Conservation (phyloP, 1,140 invertebrate genomes). For the Triops cancriformis region DNA sequence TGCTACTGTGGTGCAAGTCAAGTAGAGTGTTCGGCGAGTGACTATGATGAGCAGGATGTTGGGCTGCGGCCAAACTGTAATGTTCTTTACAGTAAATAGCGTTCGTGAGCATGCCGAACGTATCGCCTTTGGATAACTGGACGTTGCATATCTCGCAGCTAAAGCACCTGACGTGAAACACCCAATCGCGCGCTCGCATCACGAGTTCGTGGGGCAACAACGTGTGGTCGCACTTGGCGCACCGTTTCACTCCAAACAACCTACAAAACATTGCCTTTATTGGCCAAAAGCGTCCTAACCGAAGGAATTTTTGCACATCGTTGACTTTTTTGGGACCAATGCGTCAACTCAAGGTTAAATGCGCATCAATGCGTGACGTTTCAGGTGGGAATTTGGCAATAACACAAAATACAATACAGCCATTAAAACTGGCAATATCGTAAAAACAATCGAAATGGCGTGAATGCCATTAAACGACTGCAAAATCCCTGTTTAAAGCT, state of each 20-base stretch:
- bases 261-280: slow-evolving; percentile 3
- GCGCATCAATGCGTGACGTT: too few relatives aligned
- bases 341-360: too few relatives aligned
- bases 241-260: slow-evolving; percentile 49
- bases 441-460: too few relatives aligned
- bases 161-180: slow-evolving; percentile 49
- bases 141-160: slow-evolving; percentile 45
- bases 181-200: slow-evolving; percentile 44
- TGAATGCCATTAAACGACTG: too few relatives aligned
- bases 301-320: too few relatives aligned
- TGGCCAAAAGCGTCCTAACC: background rate
- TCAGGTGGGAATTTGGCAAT: too few relatives aligned
- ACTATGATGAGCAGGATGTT: background rate
- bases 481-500: too few relatives aligned
- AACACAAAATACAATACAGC: too few relatives aligned
- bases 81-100: slow-evolving; percentile 33
- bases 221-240: slow-evolving; percentile 69
- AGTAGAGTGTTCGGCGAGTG: background rate
- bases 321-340: too few relatives aligned
- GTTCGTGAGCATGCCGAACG: slow-evolving; percentile 41
- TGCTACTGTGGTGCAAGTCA: background rate
- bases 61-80: slow-evolving; percentile 29
- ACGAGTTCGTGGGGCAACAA: slow-evolving; percentile 47
- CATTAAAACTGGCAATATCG: too few relatives aligned
- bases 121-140: slow-evolving; percentile 47